phyloP scores from a whole-genome alignment of 2,888 invertebrate species.

The Cryptocephalus primarius region DNA sequence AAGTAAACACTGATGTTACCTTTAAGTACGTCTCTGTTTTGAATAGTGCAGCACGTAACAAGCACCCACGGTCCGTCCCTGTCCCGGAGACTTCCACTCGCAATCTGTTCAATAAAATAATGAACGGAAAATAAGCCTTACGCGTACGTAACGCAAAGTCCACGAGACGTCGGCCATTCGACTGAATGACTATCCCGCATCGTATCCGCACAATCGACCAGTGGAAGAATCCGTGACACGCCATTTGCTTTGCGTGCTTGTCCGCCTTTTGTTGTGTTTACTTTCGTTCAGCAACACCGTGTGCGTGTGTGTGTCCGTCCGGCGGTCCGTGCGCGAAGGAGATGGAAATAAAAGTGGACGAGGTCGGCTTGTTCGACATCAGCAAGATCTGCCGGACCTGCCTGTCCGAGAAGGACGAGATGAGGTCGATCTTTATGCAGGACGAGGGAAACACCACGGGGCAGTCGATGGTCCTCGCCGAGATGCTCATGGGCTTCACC shows the following conservation, averaged over 20 bases:
- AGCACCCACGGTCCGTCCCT: too few relatives aligned
- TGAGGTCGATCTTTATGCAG: conserved; percentile 37
- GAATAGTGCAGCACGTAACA: too few relatives aligned
- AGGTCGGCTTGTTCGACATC: conserved; percentile 28
- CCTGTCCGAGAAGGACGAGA: conserved; percentile 36
- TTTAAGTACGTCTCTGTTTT: too few relatives aligned
- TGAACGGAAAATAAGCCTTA: conserved; percentile 18
- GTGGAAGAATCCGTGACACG: conserved; percentile 35
- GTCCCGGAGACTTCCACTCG: too few relatives aligned
- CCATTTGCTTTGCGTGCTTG: conserved; percentile 32
- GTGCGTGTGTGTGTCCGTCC: conserved; percentile 3
- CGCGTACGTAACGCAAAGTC: conserved; percentile 4
- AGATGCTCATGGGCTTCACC: conserved; percentile 39
- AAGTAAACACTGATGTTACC: too few relatives aligned
- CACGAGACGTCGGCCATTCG: conserved; percentile 16
- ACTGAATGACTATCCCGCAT: conserved; percentile 20
- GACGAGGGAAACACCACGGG: conserved; percentile 30
- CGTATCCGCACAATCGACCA: conserved; percentile 36
- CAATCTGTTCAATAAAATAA: conserved; percentile 12
- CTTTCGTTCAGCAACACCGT: conserved; percentile 19
- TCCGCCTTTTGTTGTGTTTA: conserved; percentile 26
- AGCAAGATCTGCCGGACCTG: conserved; percentile 40
- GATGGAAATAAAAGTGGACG: conserved; percentile 32
- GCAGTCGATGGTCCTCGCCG: conserved; percentile 33
- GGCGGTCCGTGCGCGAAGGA: conserved; percentile 6